These are phyloP conservation scores for Petaurus breviceps DNA, from an alignment of 2,113 vertebrate species.

Conservation along the genomic window DNA sequence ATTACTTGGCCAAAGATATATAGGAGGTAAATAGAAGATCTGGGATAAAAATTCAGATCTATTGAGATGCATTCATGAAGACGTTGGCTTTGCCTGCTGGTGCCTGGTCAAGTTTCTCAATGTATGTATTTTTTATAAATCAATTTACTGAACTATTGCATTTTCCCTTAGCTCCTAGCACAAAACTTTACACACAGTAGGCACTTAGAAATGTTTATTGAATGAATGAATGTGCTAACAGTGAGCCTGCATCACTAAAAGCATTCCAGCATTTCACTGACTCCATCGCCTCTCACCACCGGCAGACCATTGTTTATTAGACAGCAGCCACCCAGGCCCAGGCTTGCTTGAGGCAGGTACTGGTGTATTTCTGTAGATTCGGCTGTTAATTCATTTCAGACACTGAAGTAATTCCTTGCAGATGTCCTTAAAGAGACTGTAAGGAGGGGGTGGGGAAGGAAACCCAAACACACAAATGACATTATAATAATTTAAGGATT, in stretches of 20 bases:
- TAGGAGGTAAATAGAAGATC: neutral
- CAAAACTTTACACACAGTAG: neutral
- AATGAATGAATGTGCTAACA: slow-evolving; percentile 33
- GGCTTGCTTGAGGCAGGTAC: slow-evolving; percentile 66
- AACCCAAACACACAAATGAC: slow-evolving; percentile 78
- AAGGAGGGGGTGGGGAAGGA: slow-evolving; percentile 7
- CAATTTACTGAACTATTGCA: neutral
- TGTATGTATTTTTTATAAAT: neutral
- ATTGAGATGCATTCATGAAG: neutral
- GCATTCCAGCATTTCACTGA: slow-evolving; percentile 72
- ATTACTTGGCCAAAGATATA: neutral
- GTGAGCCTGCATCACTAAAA: slow-evolving; percentile 35
- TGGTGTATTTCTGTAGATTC: slow-evolving; percentile 70
- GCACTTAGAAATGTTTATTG: neutral
- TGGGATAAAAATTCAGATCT: neutral
- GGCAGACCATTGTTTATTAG: slow-evolving; percentile 72
- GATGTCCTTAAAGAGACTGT: slow-evolving; percentile 72
- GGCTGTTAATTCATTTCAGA: slow-evolving; percentile 79
- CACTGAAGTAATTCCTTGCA: slow-evolving; percentile 80
- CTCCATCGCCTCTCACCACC: slow-evolving; percentile 68
- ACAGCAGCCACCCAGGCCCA: slow-evolving; percentile 67
- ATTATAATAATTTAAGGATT: slow-evolving; percentile 71
- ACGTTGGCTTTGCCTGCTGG: neutral
- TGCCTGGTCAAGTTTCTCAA: neutral
- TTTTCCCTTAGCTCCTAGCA: neutral